phyloP scores from a whole-genome alignment of 2,113 vertebrate species.

The Dicentrarchus labrax region DNA sequence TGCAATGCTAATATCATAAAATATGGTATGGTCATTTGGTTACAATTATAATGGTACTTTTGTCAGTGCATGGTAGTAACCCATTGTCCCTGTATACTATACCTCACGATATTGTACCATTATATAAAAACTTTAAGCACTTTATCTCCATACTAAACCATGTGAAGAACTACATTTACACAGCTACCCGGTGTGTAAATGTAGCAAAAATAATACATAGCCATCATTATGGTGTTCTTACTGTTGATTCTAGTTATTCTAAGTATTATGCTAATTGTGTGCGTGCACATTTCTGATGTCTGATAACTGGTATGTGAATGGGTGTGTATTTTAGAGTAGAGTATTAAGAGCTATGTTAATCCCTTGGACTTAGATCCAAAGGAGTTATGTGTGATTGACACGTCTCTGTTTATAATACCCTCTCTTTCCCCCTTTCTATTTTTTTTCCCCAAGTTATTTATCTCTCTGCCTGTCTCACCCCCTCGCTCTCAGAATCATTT shows the following conservation, averaged over 20 bases:
- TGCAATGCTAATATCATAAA: background rate
- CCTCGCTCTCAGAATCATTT: conserved; percentile 49
- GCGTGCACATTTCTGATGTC: conserved; percentile 10
- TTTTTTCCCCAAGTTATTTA: conserved; percentile 15
- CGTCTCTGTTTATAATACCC: conserved; percentile 28
- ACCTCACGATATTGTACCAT: background rate
- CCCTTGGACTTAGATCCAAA: conserved; percentile 32
- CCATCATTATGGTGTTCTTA: conserved; percentile 11
- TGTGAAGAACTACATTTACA: background rate
- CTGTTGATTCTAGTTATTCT: background rate
- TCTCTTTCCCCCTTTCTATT: background rate
- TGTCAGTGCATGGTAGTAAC: background rate
- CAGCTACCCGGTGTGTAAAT: no score
- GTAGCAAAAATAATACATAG: background rate
- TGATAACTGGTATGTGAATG: conserved; percentile 31
- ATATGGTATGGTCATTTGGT: background rate
- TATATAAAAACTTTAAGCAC: background rate
- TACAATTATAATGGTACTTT: background rate
- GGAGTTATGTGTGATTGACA: conserved; percentile 61
- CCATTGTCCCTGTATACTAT: background rate
- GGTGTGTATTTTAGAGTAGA: conserved; percentile 40
- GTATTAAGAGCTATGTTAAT: conserved; percentile 47
- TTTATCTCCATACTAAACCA: background rate
- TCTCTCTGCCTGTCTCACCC: conserved; percentile 12
- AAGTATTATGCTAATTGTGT: background rate